Evolutionary conservation across 2,113 vertebrate genomes (phyloP), one percentile per base, ranked within the genome.

Genomic region (Pavo muticus): DNA sequence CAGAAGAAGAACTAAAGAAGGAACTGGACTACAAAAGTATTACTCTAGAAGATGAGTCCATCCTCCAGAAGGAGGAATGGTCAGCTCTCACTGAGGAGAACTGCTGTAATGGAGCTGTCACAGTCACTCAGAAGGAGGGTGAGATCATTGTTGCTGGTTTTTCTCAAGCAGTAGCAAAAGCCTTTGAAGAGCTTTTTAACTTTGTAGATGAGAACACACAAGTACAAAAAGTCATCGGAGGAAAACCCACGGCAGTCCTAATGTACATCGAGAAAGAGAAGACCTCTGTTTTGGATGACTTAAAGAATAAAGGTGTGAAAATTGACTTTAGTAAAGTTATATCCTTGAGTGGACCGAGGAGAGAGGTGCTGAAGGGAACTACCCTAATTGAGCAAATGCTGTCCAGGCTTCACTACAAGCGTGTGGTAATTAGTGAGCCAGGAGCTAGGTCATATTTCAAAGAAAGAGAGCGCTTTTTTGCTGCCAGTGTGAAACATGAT

Each of bases 151-250:
- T 99, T 71, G 96, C 97, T 61, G 99, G 99, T 57, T 94, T 80
- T 81, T 96, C 82, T 69, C 91, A 86, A 17, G 73, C 35, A 29
- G 98, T 98, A 21, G 52, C 27, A 16, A 89, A 86, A 44, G 92
- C 97, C 27, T 67, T 93, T 54, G 12, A 44, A 27, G 50, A 97
- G 17, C 88, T 99, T 52, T 73, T 11, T 32, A 84, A 65, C 32
- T 99, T 98, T 84, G 27, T 99, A 61, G 95, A 91, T 30, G 94
- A 97, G 92, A 98, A 99, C 84, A 97, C 97, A 14, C 42, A 95
- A 10, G 44, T 98, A 18, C 74, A 97, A 81, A 97, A 96, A 92
- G 70, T 88, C 11, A 50, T 98, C 4, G 30, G 23, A 25, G 88
- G 98, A 19, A 94, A 97, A 19, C 65, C 93, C 3, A 42, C 88